Percentiles rank a stretch among this genome's conserved stretches.
These are phyloP conservation scores for Polydrusus cervinus DNA, from an alignment of 2,888 invertebrate species.

Conservation along the genomic window DNA sequence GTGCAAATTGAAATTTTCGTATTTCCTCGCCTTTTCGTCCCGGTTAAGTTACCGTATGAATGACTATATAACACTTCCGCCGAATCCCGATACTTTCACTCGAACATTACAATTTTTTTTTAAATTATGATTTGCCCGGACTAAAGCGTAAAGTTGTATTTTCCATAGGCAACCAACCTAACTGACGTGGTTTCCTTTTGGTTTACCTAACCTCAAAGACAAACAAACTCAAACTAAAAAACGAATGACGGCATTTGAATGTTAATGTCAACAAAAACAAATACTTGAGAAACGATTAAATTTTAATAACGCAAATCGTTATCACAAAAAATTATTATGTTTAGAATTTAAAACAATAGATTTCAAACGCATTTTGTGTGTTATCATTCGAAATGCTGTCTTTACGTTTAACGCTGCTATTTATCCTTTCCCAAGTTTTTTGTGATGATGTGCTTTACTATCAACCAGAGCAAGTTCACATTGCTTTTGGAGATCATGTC, in stretches of 20 bases:
- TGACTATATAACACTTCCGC: too few species aligned
- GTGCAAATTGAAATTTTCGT: too few species aligned
- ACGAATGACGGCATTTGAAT: neutral
- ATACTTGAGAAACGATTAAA: neutral
- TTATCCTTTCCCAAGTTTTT: slow-evolving; percentile 11
- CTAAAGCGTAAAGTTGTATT: neutral
- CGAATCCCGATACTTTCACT: too few species aligned
- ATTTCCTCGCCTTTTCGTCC: too few species aligned
- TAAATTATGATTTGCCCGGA: neutral
- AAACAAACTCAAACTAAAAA: too few species aligned
- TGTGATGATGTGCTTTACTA: slow-evolving; percentile 65
- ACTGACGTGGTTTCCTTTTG: neutral
- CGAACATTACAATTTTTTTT: too few species aligned
- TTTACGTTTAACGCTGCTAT: slow-evolving; percentile 12
- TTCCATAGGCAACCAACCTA: neutral
- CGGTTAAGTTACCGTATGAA: too few species aligned
- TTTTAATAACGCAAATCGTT: slow-evolving; percentile 28
- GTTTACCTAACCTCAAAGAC: slow-evolving; percentile 13
- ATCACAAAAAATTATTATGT: slow-evolving; percentile 40
- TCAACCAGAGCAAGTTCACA: slow-evolving; percentile 81
- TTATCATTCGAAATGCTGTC: slow-evolving; percentile 16
- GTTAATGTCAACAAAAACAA: slow-evolving; percentile 13
- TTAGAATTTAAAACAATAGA: slow-evolving; percentile 22
- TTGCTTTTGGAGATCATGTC: slow-evolving; percentile 78
- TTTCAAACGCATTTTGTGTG: slow-evolving; percentile 9